Evolutionary conservation across 2,888 invertebrate genomes (phyloP).

Genomic region (Erebia palarica): DNA sequence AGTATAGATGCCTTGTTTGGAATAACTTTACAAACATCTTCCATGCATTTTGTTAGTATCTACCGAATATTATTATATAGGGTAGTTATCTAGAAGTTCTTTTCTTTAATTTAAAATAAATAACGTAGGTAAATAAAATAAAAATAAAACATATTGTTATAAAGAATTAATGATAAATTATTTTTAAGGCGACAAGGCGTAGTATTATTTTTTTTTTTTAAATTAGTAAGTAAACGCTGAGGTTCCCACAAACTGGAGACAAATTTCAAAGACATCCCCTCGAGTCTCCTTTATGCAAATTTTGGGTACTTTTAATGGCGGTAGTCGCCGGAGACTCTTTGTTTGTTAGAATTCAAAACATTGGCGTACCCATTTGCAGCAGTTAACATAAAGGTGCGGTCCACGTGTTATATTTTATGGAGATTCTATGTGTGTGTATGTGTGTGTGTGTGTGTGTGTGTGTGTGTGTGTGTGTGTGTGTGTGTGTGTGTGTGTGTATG

Average conservation of each 20-base stretch:
- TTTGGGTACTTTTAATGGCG: slow-evolving; percentile 75
- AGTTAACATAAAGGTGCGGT: slow-evolving; percentile 1
- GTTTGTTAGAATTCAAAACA: slow-evolving; percentile 1
- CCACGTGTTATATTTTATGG: neutral
- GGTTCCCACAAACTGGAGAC: slow-evolving; percentile 62
- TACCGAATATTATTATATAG: too few relatives aligned
- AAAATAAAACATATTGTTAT: neutral
- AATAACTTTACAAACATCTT: too few relatives aligned
- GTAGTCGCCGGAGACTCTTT: slow-evolving; percentile 68
- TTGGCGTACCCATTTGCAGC: neutral
- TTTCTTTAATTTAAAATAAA: too few relatives aligned
- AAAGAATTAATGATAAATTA: neutral
- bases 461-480: too few relatives aligned
- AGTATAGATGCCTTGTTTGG: too few relatives aligned
- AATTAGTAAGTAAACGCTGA: slow-evolving; percentile 61
- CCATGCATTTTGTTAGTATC: too few relatives aligned
- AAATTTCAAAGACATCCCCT: slow-evolving; percentile 74
- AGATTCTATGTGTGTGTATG: neutral
- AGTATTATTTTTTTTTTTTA: slow-evolving; percentile 47
- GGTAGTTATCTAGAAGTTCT: too few relatives aligned
- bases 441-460: too few relatives aligned
- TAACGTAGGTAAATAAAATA: too few relatives aligned
- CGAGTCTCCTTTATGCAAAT: slow-evolving; percentile 78
- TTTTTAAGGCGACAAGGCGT: neutral
- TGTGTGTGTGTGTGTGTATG: too few relatives aligned